Base-by-base conservation (phyloP, 2,888 invertebrate species). In the Drosophila longiperda region DNA sequence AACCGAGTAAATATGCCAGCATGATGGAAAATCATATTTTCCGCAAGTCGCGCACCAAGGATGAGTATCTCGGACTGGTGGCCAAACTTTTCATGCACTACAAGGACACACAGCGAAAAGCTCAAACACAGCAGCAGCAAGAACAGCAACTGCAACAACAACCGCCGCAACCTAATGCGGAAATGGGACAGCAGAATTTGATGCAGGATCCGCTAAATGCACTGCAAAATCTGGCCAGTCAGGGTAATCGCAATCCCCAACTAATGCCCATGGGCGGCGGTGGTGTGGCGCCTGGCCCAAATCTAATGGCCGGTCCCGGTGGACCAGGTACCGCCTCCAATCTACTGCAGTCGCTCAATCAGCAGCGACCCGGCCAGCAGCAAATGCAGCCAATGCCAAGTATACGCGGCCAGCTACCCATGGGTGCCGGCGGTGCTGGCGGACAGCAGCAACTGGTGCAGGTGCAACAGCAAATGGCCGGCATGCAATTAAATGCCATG, bases 21-120 rank as follows among this genome's bases (percentile, higher is more conserved):
- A 98, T 98, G 91, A 98, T 98, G 98, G 98, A 99, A 93, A 97
- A 96, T 91, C 98, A 98, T 93, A 97, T 98, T 0, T 98, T 96
- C 90, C 96, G 96, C 92, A 98, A 98, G 92, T 98, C 98, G 0
- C 97, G 97, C 91, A 95, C 95, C 11, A 96, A 96, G 87, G 98
- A 98, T 87, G 98, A 98, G 90, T 98, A 98, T 90, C 94, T 98
- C 91, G 96, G 97, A 50, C 96, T 97, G 94, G 97, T 98, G 1
- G 98, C 98, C 0, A 95, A 98, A 86, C 94, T 98, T 4, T 97
- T 98, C 84, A 94, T 98, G 70, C 98, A 98, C 93, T 97, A 98
- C 50, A 94, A 97, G 86, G 98, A 98, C 93, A 96, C 97, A 96
- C 80, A 80, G 50, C 89, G 92, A 70, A 91, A 91, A 73, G 89